Percentiles rank a stretch among this genome's conserved stretches.
Evolutionary conservation across 1,140 invertebrate species (phyloP).

Genomic region (Oreohelix idahoensis): DNA sequence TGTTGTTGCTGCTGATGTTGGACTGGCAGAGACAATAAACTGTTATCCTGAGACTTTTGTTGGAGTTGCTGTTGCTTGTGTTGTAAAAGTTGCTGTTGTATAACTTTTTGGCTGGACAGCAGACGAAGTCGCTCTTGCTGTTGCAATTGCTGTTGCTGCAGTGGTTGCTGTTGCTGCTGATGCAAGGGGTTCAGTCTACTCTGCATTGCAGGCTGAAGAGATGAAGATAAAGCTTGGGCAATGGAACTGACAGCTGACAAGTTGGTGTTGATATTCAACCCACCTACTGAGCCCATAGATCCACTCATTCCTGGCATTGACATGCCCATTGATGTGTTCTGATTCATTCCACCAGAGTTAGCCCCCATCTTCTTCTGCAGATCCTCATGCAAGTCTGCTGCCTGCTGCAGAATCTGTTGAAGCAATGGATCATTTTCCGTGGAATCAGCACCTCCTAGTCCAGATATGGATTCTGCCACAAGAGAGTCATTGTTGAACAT

Average conservation of each 20-base stretch:
- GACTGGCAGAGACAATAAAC: background rate
- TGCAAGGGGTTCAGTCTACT: slow-evolving; percentile 14
- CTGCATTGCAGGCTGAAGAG: slow-evolving; percentile 11
- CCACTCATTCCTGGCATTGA: background rate
- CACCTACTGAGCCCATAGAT: background rate
- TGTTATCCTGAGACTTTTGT: slow-evolving; percentile 32
- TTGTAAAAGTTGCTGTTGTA: slow-evolving; percentile 31
- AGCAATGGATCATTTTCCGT: slow-evolving; percentile 58
- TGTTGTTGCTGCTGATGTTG: slow-evolving; percentile 30
- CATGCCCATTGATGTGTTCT: background rate
- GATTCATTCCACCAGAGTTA: background rate
- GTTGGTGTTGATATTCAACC: background rate
- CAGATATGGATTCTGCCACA: slow-evolving; percentile 29
- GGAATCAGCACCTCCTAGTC: slow-evolving; percentile 39
- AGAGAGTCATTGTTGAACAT: slow-evolving; percentile 18
- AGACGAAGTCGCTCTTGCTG: slow-evolving; percentile 3
- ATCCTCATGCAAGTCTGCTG: slow-evolving; percentile 66
- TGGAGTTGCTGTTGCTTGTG: slow-evolving; percentile 21
- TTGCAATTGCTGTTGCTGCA: slow-evolving; percentile 19
- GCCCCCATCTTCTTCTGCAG: slow-evolving; percentile 35
- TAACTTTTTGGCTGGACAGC: slow-evolving; percentile 17
- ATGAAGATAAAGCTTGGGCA: slow-evolving; percentile 14
- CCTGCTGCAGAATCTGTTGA: slow-evolving; percentile 66
- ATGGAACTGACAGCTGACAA: slow-evolving; percentile 11
- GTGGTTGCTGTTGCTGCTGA: slow-evolving; percentile 8